phyloP scores from a whole-genome alignment of 2,888 invertebrate species.

The Chrysotoxum bicinctum region DNA sequence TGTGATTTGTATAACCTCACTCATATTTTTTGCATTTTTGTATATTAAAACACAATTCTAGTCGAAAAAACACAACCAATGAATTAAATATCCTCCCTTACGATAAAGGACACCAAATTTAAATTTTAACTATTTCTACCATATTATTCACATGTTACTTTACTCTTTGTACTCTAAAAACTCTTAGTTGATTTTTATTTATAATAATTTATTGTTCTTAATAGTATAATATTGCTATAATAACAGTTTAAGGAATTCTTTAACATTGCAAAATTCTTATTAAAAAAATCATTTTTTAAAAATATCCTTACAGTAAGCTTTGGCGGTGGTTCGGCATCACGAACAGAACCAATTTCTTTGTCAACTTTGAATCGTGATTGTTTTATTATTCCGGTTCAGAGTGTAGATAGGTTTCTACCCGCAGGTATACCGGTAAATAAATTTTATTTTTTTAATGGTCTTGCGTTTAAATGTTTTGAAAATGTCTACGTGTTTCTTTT shows the following conservation, averaged over 20 bases:
- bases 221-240: conserved; percentile 13
- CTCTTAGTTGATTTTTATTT: background rate
- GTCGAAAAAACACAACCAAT: conserved; percentile 18
- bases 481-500: background rate
- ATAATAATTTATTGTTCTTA: background rate
- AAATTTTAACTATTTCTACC: background rate
- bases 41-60: background rate
- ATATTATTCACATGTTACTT: conserved; percentile 9
- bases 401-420: conserved; percentile 93
- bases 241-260: background rate
- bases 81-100: background rate
- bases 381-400: conserved; percentile 95
- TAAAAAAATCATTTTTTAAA: background rate
- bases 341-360: conserved; percentile 88
- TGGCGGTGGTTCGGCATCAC: conserved; percentile 76
- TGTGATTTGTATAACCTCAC: background rate
- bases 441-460: background rate
- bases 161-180: conserved; percentile 8
- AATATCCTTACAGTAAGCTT: conserved; percentile 78
- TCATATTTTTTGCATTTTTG: background rate
- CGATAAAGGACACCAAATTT: conserved; percentile 13
- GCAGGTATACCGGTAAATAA: conserved; percentile 90
- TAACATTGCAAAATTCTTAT: background rate
- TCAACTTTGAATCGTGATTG: conserved; percentile 94
- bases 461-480: background rate